Conservation (phyloP, 2,113 vertebrate species). For the Megaceryle maxima region DNA sequence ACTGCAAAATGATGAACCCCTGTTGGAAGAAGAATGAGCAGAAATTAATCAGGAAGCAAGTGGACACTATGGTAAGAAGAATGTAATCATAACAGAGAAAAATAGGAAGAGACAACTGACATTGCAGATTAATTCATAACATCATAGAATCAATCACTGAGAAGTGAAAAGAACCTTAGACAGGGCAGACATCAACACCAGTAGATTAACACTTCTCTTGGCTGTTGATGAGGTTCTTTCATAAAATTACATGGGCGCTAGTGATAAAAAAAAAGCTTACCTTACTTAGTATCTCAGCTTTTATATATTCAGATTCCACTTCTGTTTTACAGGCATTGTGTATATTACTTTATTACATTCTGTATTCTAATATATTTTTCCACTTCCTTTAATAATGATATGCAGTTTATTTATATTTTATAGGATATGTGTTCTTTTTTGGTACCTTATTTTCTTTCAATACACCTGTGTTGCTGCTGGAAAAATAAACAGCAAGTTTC, state of each 20-base stretch:
- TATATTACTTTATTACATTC: background rate
- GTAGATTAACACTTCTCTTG: background rate
- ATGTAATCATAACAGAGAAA: background rate
- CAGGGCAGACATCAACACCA: background rate
- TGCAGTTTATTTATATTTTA: background rate
- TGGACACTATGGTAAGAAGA: background rate
- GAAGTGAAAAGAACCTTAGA: background rate
- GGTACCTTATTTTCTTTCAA: background rate
- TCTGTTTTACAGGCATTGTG: background rate
- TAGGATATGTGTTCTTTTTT: background rate
- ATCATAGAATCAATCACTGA: conserved; percentile 2
- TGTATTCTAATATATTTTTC: background rate
- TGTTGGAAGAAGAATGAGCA: background rate
- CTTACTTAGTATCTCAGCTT: background rate
- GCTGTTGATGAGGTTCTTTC: background rate
- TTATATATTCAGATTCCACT: background rate
- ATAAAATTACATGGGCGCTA: background rate
- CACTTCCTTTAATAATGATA: background rate
- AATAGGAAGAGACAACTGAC: conserved; percentile 33
- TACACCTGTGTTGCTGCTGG: background rate
- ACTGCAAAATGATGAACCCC: background rate
- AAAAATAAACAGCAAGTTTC: background rate
- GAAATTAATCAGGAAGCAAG: background rate
- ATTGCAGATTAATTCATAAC: conserved; percentile 25
- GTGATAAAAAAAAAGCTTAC: background rate